These are phyloP conservation scores for Drosophila bipectinata DNA, from an alignment of 1,140 invertebrate genomes.

Conservation along the genomic window DNA sequence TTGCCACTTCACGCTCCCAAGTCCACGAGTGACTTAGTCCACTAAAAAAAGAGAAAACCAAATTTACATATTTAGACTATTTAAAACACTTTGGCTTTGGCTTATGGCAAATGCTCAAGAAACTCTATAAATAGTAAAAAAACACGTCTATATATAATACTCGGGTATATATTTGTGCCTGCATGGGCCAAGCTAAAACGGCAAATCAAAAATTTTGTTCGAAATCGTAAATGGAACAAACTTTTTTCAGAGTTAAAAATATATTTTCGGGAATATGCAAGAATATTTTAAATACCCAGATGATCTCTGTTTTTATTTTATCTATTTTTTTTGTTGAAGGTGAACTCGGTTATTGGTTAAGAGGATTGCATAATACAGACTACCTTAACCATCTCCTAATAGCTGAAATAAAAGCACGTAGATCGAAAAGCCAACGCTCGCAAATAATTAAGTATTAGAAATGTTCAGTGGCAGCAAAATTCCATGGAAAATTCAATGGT, in stretches of 20 bases:
- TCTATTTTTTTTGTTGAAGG: slow-evolving; percentile 42
- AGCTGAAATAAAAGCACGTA: slow-evolving; percentile 63
- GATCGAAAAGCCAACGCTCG: slow-evolving; percentile 59
- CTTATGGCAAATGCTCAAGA: slow-evolving; percentile 47
- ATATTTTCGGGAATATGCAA: slow-evolving; percentile 39
- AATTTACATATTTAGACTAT: slow-evolving; percentile 69
- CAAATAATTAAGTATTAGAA: slow-evolving; percentile 82
- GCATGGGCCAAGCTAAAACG: slow-evolving; percentile 34
- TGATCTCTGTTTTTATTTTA: slow-evolving; percentile 3
- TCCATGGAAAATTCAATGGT: slow-evolving; percentile 66
- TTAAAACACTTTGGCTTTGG: slow-evolving; percentile 59
- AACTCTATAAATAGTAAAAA: slow-evolving; percentile 65
- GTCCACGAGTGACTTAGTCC: slow-evolving; percentile 2
- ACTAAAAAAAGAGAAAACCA: slow-evolving; percentile 28
- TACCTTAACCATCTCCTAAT: slow-evolving; percentile 1
- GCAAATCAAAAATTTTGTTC: slow-evolving; percentile 65
- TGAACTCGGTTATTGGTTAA: slow-evolving; percentile 45
- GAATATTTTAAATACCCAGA: slow-evolving; percentile 9
- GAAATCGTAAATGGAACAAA: slow-evolving; percentile 73
- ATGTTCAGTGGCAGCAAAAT: slow-evolving; percentile 65
- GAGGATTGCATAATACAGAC: slow-evolving; percentile 53
- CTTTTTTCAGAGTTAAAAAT: slow-evolving; percentile 40
- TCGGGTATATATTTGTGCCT: slow-evolving; percentile 8
- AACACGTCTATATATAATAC: slow-evolving; percentile 20
- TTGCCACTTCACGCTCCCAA: not conserved